These are phyloP conservation scores for Drosophila lutescens DNA, from an alignment of 2,888 invertebrate genomes.

Conservation along the genomic window DNA sequence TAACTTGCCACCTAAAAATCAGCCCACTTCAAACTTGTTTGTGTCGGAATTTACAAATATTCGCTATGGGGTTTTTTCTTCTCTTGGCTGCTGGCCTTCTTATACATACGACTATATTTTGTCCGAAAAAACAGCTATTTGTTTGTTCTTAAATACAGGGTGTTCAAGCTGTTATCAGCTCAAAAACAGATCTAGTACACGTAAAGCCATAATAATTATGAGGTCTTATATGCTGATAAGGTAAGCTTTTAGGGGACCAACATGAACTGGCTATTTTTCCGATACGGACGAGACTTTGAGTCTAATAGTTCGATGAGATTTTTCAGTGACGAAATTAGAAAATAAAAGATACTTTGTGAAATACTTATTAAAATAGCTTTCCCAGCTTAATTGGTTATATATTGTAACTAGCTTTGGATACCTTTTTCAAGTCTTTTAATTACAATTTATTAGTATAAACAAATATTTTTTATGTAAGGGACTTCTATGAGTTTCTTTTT, in stretches of 20 bases:
- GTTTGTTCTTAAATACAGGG: slow-evolving; percentile 21
- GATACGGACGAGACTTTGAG: slow-evolving; percentile 32
- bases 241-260: slow-evolving; percentile 14
- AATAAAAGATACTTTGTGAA: no score
- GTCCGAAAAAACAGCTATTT: neutral
- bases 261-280: neutral
- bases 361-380: neutral
- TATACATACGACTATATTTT: slow-evolving; percentile 2
- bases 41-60: slow-evolving; percentile 41
- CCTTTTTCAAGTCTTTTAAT: no score
- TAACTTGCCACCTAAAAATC: neutral
- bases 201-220: slow-evolving; percentile 31
- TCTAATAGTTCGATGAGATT: neutral
- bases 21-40: slow-evolving; percentile 29
- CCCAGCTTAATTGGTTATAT: no score
- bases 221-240: slow-evolving; percentile 25
- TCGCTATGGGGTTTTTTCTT: neutral
- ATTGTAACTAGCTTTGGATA: no score
- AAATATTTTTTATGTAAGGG: no score
- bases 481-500: no score
- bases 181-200: slow-evolving; percentile 10
- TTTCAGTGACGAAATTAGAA: neutral
- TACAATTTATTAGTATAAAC: no score
- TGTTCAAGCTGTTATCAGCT: slow-evolving; percentile 16
- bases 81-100: neutral